Conservation (phyloP, 2,888 invertebrate species). For the Hanleya hanleyi region DNA sequence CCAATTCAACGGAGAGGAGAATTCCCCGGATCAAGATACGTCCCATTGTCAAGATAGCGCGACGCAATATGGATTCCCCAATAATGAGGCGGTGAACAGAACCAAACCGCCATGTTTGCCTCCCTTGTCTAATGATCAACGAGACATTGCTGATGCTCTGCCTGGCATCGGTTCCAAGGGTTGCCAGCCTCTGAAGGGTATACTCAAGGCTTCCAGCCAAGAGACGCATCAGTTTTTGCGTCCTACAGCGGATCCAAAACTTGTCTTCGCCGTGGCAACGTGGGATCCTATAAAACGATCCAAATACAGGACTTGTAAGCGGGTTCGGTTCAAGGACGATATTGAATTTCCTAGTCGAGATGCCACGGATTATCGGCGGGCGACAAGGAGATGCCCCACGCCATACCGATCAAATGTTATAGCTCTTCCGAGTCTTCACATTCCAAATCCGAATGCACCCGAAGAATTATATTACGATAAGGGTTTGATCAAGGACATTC, state of each 20-base stretch:
- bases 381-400: too few species aligned
- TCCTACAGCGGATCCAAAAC: not conserved
- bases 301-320: not conserved
- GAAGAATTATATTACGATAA: not conserved
- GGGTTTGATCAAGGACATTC: not conserved
- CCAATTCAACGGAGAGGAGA: not conserved
- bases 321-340: conserved; percentile 2
- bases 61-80: too few species aligned
- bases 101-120: not conserved
- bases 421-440: too few species aligned
- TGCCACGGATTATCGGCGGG: too few species aligned
- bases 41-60: too few species aligned
- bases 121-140: not conserved
- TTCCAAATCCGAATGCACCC: too few species aligned
- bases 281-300: not conserved
- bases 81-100: not conserved
- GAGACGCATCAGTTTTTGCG: not conserved
- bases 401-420: too few species aligned
- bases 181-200: not conserved
- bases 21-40: not conserved
- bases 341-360: not conserved
- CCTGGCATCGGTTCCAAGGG: not conserved
- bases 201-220: not conserved
- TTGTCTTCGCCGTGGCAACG: not conserved
- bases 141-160: not conserved